A percentile compares a stretch with the other conserved stretches of the same genome.
phyloP scores from a whole-genome alignment of 2,888 invertebrate species.

The Balanococcus diminutus region DNA sequence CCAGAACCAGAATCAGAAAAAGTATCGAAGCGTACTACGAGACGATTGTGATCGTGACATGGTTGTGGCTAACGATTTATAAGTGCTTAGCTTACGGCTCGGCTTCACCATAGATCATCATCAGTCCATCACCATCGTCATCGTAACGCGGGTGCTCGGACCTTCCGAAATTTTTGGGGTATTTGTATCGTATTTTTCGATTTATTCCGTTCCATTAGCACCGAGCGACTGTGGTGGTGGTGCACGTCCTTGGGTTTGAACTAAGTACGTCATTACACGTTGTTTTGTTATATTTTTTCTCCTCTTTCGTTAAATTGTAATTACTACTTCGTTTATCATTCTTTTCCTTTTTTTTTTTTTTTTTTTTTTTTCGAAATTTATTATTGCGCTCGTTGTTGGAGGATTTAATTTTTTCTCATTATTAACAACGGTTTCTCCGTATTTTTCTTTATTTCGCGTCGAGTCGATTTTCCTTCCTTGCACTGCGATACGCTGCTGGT shows the following conservation, averaged over 20 bases:
- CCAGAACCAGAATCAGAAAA: background rate
- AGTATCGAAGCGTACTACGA: background rate
- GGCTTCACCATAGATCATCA: no score
- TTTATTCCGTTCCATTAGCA: background rate
- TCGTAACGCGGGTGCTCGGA: background rate
- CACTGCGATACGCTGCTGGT: no score
- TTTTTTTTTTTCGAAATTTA: background rate
- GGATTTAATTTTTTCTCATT: conserved; percentile 6
- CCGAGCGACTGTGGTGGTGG: background rate
- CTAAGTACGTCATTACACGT: background rate
- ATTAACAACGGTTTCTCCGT: background rate
- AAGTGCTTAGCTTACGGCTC: background rate
- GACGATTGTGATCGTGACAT: background rate
- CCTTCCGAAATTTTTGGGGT: background rate
- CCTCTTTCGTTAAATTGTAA: background rate
- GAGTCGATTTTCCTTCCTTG: background rate
- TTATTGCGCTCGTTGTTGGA: background rate
- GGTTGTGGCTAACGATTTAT: no score
- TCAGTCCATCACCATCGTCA: background rate
- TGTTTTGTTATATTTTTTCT: background rate
- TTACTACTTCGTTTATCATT: background rate
- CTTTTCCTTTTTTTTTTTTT: background rate
- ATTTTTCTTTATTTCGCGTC: background rate
- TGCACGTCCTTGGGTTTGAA: background rate
- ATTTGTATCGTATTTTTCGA: background rate